Percentiles rank a stretch among this genome's conserved stretches.
Conservation (phyloP, 2,113 vertebrate genomes). For the Sebastes schlegelii region DNA sequence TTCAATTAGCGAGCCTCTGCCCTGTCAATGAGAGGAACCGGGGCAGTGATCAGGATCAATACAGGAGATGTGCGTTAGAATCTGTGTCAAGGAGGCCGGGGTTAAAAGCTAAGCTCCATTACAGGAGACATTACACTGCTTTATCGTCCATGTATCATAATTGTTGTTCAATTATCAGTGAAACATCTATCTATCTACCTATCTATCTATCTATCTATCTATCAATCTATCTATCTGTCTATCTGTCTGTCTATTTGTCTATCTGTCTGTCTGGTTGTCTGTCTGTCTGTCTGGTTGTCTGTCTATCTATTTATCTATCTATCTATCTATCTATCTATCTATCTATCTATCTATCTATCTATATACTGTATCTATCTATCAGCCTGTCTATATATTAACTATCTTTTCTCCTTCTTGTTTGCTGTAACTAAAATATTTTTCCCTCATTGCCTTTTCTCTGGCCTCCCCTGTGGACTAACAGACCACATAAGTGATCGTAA, state of each 20-base stretch:
- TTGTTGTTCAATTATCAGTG: slow-evolving; percentile 27
- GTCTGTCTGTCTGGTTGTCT: fast-evolving
- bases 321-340: too few relatives aligned
- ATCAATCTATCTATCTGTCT: too few relatives aligned
- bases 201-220: too few relatives aligned
- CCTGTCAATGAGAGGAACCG: slow-evolving; percentile 59
- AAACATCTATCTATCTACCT: background rate
- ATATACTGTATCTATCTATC: background rate
- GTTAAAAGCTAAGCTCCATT: slow-evolving; percentile 26
- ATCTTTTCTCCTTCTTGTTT: slow-evolving; percentile 22
- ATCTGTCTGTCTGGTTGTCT: too few relatives aligned
- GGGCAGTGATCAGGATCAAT: slow-evolving; percentile 68
- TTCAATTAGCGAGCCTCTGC: slow-evolving; percentile 71
- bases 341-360: background rate
- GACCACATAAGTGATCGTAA: slow-evolving; percentile 80
- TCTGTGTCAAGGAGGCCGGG: slow-evolving; percentile 38
- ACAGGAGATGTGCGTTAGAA: slow-evolving; percentile 46
- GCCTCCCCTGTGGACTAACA: slow-evolving; percentile 62
- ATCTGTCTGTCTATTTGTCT: too few relatives aligned
- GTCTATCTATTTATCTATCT: too few relatives aligned
- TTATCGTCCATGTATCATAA: slow-evolving; percentile 36
- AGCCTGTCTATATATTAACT: slow-evolving; percentile 8
- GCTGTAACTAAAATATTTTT: slow-evolving; percentile 50
- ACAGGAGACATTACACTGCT: slow-evolving; percentile 29
- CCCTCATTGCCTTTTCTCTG: slow-evolving; percentile 48